Base-by-base conservation (phyloP, 1,140 invertebrate genomes). In the Pomphorhynchus laevis region DNA sequence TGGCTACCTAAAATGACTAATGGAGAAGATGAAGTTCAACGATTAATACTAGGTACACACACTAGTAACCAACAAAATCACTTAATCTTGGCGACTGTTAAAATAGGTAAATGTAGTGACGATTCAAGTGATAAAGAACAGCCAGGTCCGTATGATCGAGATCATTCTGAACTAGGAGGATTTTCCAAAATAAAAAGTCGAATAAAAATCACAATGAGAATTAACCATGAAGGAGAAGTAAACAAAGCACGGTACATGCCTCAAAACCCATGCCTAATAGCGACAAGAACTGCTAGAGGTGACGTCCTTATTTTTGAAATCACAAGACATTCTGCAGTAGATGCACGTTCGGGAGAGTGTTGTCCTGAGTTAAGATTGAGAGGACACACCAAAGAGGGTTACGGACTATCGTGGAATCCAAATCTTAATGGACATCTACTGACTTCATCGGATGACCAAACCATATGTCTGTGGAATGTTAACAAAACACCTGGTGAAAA, bases 1-100 rank as follows among this genome's bases (percentile, higher is more conserved):
- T n/a, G n/a, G n/a, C n/a, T n/a, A n/a, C n/a, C n/a, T n/a, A 86
- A 98, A 61, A 79, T 95, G 9, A 82, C 79, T 17, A 69, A 66
- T 66, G 67, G 55, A 48, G 43, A 22, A 4, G n/a, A n/a, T n/a
- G n/a, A n/a, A n/a, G n/a, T n/a, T n/a, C n/a, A 99, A 61, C n/a
- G n/a, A n/a, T n/a, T n/a, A n/a, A n/a, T n/a, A n/a, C n/a, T n/a
- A n/a, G n/a, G n/a, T n/a, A n/a, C n/a, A n/a, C n/a, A n/a, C n/a
- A n/a, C n/a, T n/a, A n/a, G n/a, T n/a, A n/a, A n/a, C n/a, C n/a
- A n/a, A n/a, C n/a, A n/a, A n/a, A n/a, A n/a, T n/a, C n/a, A n/a
- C n/a, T n/a, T n/a, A n/a, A n/a, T n/a, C n/a, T n/a, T n/a, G n/a
- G n/a, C n/a, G n/a, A n/a, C n/a, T n/a, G n/a, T n/a, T n/a, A n/a